These are phyloP conservation scores for Phoxinus dragarum DNA, from an alignment of 2,797 vertebrate species.

Conservation along the genomic window DNA sequence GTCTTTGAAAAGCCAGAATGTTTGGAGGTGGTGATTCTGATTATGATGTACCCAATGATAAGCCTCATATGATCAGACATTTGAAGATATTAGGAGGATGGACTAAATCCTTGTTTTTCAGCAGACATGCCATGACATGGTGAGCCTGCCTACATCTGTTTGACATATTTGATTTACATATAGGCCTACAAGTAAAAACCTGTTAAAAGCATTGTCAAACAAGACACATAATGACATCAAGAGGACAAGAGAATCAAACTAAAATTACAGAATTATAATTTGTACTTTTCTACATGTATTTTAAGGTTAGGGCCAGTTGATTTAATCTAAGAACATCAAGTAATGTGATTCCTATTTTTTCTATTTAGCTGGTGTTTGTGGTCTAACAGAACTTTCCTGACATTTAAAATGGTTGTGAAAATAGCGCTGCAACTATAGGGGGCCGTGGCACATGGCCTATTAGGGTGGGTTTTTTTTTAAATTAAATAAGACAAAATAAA, in stretches of 20 bases:
- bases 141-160: not conserved
- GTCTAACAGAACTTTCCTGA: not conserved
- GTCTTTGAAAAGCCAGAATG: not conserved
- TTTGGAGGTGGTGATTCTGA: not conserved
- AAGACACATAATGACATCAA: not conserved
- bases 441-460: not conserved
- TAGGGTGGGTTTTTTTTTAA: no score
- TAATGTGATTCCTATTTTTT: not conserved
- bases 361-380: not conserved
- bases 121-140: not conserved
- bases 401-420: not conserved
- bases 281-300: not conserved
- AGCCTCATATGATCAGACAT: not conserved
- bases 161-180: not conserved
- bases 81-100: not conserved
- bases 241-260: not conserved
- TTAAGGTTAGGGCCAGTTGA: not conserved
- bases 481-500: not conserved
- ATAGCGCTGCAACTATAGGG: not conserved
- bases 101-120: not conserved
- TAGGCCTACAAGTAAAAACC: constrained; percentile 12
- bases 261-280: not conserved
- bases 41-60: not conserved
- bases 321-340: not conserved
- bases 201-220: constrained; percentile 4